Evolutionary conservation across 2,888 invertebrate species (phyloP).

Genomic region (Sinohyriopsis cumingii): DNA sequence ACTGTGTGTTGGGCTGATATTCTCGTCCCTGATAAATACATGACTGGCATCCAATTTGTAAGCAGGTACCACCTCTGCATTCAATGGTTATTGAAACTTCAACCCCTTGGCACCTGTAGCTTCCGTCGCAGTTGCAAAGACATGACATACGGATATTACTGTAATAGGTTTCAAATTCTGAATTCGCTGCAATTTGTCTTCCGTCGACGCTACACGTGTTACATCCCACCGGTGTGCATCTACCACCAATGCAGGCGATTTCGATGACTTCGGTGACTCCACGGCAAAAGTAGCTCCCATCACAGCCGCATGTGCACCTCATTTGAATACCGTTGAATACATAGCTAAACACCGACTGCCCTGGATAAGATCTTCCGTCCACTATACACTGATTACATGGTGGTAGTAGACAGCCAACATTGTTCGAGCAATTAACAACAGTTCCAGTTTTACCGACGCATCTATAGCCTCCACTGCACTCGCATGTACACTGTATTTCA

Average conservation of each 20-base stretch:
- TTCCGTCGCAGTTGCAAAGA: slow-evolving; percentile 55
- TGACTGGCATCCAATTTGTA: slow-evolving; percentile 14
- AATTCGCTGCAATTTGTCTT: slow-evolving; percentile 35
- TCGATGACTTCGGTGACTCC: slow-evolving; percentile 24
- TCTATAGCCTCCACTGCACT: slow-evolving; percentile 29
- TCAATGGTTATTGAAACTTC: slow-evolving; percentile 17
- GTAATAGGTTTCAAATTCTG: slow-evolving; percentile 46
- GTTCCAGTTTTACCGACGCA: slow-evolving; percentile 26
- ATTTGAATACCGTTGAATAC: slow-evolving; percentile 29
- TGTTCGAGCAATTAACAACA: slow-evolving; percentile 4
- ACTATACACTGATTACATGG: slow-evolving; percentile 22
- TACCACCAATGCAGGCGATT: slow-evolving; percentile 27
- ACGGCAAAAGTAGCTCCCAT: slow-evolving; percentile 25
- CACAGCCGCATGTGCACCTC: slow-evolving; percentile 31
- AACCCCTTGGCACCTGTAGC: slow-evolving; percentile 53
- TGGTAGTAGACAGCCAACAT: slow-evolving; percentile 16
- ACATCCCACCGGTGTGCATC: slow-evolving; percentile 41
- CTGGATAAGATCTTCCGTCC: slow-evolving; percentile 13
- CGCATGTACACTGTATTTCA: slow-evolving; percentile 28
- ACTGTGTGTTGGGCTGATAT: slow-evolving; percentile 5
- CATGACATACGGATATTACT: slow-evolving; percentile 37
- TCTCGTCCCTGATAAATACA: slow-evolving; percentile 13
- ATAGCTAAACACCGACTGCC: slow-evolving; percentile 12
- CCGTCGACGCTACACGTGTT: slow-evolving; percentile 42
- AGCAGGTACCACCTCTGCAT: slow-evolving; percentile 24